phyloP scores from a whole-genome alignment of 1,140 invertebrate genomes.

The Procambarus clarkii region DNA sequence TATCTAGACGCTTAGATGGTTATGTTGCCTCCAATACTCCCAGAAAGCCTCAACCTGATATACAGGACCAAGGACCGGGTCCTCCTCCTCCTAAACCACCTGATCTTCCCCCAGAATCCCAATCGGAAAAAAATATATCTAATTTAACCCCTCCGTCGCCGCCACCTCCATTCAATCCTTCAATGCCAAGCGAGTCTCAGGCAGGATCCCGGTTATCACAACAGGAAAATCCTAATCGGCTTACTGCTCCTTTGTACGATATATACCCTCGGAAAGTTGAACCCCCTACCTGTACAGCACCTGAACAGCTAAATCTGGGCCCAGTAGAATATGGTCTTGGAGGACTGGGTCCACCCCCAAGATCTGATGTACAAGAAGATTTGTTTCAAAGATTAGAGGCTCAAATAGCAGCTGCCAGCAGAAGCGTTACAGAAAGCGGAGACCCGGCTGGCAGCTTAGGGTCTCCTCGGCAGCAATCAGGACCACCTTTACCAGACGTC shows the following conservation, averaged over 20 bases:
- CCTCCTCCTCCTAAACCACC: conserved; percentile 65
- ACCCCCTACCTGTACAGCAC: background rate
- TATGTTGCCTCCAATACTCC: conserved; percentile 69
- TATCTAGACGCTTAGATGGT: conserved; percentile 64
- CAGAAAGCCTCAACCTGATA: conserved; percentile 26
- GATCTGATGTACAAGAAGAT: conserved; percentile 43
- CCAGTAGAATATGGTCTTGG: conserved; percentile 38
- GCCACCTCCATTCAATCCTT: background rate
- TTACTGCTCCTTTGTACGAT: background rate
- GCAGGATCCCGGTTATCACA: conserved; percentile 10
- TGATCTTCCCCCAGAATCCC: conserved; percentile 51
- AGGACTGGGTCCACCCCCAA: conserved; percentile 23
- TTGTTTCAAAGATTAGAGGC: conserved; percentile 59
- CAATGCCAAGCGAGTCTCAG: background rate
- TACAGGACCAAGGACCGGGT: conserved; percentile 66
- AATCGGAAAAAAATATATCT: background rate
- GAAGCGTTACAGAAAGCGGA: conserved; percentile 21
- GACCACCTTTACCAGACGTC: conserved; percentile 47
- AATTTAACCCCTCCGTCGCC: conserved; percentile 14
- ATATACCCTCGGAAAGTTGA: conserved; percentile 19
- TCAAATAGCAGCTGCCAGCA: conserved; percentile 63
- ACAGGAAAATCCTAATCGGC: background rate
- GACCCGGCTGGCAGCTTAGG: conserved; percentile 4
- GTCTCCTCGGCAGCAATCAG: background rate
- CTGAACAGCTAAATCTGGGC: conserved; percentile 26